A percentile compares a stretch with the other conserved stretches of the same genome.
Evolutionary conservation across 2,797 vertebrate genomes (phyloP).

Genomic region (Xenentodon cancila): DNA sequence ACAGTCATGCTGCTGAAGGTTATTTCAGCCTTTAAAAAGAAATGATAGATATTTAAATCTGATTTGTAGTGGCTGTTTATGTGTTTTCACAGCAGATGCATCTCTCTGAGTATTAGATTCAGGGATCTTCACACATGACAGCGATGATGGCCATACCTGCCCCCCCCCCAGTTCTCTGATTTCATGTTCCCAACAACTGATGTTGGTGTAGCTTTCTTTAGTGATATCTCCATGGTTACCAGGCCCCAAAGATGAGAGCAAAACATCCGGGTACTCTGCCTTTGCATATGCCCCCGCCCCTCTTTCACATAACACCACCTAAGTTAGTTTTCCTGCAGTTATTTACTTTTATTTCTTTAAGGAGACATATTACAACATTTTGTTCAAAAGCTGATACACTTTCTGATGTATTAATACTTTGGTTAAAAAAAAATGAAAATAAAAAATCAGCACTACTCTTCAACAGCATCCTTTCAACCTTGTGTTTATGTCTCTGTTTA

Average conservation of each 20-base stretch:
- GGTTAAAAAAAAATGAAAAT: too few relatives aligned
- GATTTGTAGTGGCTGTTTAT: conserved; percentile 6
- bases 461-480: too few relatives aligned
- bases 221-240: conserved; percentile 64
- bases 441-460: too few relatives aligned
- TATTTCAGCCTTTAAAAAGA: conserved; percentile 32
- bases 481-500: too few relatives aligned
- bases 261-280: not conserved
- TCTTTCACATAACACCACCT: too few relatives aligned
- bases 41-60: conserved; percentile 3
- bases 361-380: too few relatives aligned
- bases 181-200: conserved; percentile 18
- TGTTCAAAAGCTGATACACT: too few relatives aligned
- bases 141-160: conserved; percentile 36
- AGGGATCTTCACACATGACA: conserved; percentile 34
- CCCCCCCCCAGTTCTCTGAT: conserved; percentile 9
- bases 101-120: conserved; percentile 31
- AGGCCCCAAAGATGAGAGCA: conserved; percentile 38
- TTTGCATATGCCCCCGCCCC: too few relatives aligned
- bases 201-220: conserved; percentile 37
- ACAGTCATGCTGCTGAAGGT: conserved; percentile 64
- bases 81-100: not conserved
- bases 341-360: too few relatives aligned
- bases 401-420: too few relatives aligned
- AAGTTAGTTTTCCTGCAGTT: too few relatives aligned